Conservation (phyloP, 2,113 vertebrate species). For the Romanogobio albipinnatus region DNA sequence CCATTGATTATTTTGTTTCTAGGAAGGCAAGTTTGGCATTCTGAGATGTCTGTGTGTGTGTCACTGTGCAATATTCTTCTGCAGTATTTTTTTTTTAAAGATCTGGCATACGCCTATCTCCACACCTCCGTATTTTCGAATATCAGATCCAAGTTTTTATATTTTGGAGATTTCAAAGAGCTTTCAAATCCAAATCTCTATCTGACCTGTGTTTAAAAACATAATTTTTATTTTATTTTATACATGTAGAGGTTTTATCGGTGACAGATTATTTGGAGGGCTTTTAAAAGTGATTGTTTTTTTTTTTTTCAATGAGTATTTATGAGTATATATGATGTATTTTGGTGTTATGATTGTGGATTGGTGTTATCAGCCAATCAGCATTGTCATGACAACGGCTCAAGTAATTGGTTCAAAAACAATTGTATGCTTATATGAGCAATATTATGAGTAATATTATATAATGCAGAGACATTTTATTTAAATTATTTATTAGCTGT, state of each 20-base stretch:
- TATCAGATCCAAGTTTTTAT: not conserved
- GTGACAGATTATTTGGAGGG: not conserved
- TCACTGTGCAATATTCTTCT: not conserved
- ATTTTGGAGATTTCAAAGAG: not conserved
- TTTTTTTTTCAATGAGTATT: too few species aligned
- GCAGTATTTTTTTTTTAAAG: not conserved
- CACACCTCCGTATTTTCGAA: not conserved
- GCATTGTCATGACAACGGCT: not conserved
- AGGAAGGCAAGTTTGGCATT: slow-evolving; percentile 12
- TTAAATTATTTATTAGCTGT: too few species aligned
- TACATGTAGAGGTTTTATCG: too few species aligned
- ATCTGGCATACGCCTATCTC: not conserved
- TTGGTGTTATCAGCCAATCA: not conserved
- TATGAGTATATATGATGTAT: too few species aligned
- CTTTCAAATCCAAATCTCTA: not conserved
- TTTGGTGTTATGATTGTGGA: not conserved
- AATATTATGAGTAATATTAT: not conserved
- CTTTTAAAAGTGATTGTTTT: not conserved
- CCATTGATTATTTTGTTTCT: not conserved
- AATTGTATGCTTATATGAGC: not conserved
- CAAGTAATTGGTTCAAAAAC: not conserved
- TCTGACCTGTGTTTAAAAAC: not conserved
- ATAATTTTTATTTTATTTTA: too few species aligned
- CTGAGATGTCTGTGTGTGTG: not conserved
- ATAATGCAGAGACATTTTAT: not conserved